Percentiles rank a stretch among this genome's conserved stretches.
Conservation (phyloP, 2,797 vertebrate species). For the Cebuella pygmaea region DNA sequence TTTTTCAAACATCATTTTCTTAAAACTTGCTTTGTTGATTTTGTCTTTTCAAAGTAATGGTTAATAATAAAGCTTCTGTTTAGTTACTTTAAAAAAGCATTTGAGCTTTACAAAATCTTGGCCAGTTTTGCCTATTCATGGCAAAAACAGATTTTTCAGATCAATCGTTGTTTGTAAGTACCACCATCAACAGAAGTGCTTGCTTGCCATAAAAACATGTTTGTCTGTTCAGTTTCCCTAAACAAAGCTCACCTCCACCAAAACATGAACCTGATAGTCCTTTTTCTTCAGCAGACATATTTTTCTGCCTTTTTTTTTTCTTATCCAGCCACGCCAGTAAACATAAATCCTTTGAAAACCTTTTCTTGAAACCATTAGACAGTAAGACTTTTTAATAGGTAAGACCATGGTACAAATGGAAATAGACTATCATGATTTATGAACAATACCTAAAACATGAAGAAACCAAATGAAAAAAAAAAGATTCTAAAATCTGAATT, state of each 20-base stretch:
- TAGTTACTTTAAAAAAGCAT: background rate
- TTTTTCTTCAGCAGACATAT: background rate
- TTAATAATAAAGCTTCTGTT: conserved; percentile 6
- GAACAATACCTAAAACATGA: background rate
- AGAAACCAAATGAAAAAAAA: conserved; percentile 35
- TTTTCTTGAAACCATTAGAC: conserved; percentile 1
- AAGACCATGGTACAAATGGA: background rate
- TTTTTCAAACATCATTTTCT: background rate
- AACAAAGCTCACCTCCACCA: conserved; percentile 13
- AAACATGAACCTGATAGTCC: background rate
- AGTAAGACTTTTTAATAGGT: background rate
- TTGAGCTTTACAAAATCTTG: conserved; percentile 26
- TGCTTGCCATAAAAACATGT: background rate
- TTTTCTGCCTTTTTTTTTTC: background rate
- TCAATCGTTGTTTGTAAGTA: background rate
- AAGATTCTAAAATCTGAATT: conserved; percentile 8
- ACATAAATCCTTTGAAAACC: background rate
- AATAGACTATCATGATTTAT: background rate
- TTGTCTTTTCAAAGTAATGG: conserved; percentile 22
- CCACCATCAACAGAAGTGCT: background rate
- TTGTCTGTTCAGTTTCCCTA: background rate
- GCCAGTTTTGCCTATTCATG: background rate
- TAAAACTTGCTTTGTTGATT: conserved; percentile 35
- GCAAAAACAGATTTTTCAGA: conserved; percentile 25
- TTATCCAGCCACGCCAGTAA: background rate